Conservation (phyloP, 2,888 invertebrate genomes). For the Tuta absoluta region DNA sequence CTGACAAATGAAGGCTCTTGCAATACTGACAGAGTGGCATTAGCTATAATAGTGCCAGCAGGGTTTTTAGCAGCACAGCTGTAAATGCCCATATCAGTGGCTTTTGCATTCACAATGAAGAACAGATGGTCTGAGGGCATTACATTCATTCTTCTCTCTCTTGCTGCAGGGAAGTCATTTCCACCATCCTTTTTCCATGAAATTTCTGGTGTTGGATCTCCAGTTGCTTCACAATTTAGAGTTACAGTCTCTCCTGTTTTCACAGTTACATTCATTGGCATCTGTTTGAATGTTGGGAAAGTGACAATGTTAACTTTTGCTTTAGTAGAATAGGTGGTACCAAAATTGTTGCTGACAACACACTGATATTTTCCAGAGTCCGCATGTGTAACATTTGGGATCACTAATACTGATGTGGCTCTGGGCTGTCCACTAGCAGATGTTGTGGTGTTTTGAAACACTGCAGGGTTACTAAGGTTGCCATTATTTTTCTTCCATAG, state of each 20-base stretch:
- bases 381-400: constrained; percentile 88
- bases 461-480: constrained; percentile 67
- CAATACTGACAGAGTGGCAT: constrained; percentile 91
- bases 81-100: constrained; percentile 94
- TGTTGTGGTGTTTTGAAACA: constrained; percentile 71
- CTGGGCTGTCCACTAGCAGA: constrained; percentile 82
- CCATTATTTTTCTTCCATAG: constrained; percentile 94
- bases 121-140: constrained; percentile 95
- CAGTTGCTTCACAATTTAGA: constrained; percentile 94
- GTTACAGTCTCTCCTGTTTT: constrained; percentile 92
- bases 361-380: constrained; percentile 96
- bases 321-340: constrained; percentile 93
- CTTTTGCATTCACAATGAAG: constrained; percentile 95
- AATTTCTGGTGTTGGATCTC: constrained; percentile 93
- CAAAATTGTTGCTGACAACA: constrained; percentile 93
- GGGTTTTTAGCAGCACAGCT: constrained; percentile 95
- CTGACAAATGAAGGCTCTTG: constrained; percentile 94
- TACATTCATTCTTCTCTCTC: constrained; percentile 95
- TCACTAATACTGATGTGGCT: constrained; percentile 86
- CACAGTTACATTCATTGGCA: constrained; percentile 91
- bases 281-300: constrained; percentile 92
- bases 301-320: constrained; percentile 93
- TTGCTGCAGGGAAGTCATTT: constrained; percentile 96
- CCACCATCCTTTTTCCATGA: constrained; percentile 96
- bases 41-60: constrained; percentile 92